Conservation (phyloP, 2,113 vertebrate species). For the Oryzias melastigma region DNA sequence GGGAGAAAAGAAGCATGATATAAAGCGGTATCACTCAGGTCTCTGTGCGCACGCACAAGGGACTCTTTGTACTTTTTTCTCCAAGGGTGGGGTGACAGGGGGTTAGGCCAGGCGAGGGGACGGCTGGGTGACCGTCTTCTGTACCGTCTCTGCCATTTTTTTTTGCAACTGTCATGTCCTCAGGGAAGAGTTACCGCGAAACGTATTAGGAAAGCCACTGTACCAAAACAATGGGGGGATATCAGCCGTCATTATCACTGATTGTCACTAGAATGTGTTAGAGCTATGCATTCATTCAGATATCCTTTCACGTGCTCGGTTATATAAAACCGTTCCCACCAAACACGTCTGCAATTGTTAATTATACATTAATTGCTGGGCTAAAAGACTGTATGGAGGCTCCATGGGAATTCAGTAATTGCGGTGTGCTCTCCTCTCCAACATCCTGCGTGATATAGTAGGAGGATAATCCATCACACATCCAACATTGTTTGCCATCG, state of each 20-base stretch:
- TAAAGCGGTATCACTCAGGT: constrained; percentile 70
- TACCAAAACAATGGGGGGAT: constrained; percentile 51
- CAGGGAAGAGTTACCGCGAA: constrained; percentile 40
- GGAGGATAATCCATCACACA: constrained; percentile 59
- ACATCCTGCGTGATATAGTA: constrained; percentile 39
- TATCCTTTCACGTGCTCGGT: constrained; percentile 8
- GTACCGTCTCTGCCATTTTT: constrained; percentile 18
- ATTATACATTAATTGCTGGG: constrained; percentile 11
- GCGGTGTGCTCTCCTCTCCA: constrained; percentile 7
- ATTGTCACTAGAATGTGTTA: constrained; percentile 13
- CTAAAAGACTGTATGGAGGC: not conserved
- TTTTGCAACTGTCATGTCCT: constrained; percentile 47
- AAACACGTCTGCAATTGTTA: constrained; percentile 17
- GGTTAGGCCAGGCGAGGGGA: constrained; percentile 16
- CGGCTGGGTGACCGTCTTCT: constrained; percentile 37
- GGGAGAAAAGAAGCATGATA: constrained; percentile 69
- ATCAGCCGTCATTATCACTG: constrained; percentile 18
- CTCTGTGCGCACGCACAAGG: constrained; percentile 73
- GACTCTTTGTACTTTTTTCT: constrained; percentile 70
- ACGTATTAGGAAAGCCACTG: constrained; percentile 37
- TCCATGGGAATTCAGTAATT: constrained; percentile 47
- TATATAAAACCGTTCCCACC: constrained; percentile 2
- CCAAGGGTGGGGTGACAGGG: constrained; percentile 42
- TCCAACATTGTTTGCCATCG: constrained; percentile 57
- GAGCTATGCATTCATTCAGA: constrained; percentile 14